These are phyloP conservation scores for Cyclophora punctaria DNA, from an alignment of 2,888 invertebrate genomes.

Conservation along the genomic window DNA sequence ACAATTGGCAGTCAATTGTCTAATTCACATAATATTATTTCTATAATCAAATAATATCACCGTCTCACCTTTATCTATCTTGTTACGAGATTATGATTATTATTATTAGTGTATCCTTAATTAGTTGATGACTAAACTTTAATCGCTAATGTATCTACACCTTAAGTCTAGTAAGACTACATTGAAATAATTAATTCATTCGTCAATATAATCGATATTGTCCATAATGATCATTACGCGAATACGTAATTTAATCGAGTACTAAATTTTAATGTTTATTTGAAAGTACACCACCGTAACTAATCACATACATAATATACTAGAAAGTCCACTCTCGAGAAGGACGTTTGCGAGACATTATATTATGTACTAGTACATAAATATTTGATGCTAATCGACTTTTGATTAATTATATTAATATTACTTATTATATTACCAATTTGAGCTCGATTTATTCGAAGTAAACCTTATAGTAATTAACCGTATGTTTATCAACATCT, in stretches of 20 bases:
- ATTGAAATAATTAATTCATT: conserved; percentile 55
- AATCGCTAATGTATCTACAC: conserved; percentile 59
- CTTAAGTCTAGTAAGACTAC: conserved; percentile 52
- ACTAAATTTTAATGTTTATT: conserved; percentile 61
- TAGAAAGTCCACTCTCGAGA: conserved; percentile 62
- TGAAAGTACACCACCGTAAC: conserved; percentile 48
- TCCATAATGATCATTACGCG: conserved; percentile 70
- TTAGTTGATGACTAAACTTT: conserved; percentile 43
- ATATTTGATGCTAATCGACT: conserved; percentile 50
- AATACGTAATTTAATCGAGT: conserved; percentile 69
- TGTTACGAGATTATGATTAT: conserved; percentile 56
- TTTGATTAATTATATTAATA: conserved; percentile 56
- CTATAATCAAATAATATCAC: conserved; percentile 62
- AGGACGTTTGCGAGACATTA: conserved; percentile 65
- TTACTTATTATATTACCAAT: conserved; percentile 60
- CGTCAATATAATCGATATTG: conserved; percentile 70
- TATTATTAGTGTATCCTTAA: conserved; percentile 49
- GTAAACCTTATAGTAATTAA: conserved; percentile 53
- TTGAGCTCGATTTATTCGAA: conserved; percentile 73
- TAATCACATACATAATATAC: conserved; percentile 35
- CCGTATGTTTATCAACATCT: conserved; percentile 32
- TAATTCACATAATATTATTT: conserved; percentile 47
- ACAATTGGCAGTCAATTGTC: conserved; percentile 74
- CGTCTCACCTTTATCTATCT: conserved; percentile 47
- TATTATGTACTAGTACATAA: conserved; percentile 17